phyloP scores from a whole-genome alignment of 2,797 vertebrate genomes.

The Labeo calbasu region DNA sequence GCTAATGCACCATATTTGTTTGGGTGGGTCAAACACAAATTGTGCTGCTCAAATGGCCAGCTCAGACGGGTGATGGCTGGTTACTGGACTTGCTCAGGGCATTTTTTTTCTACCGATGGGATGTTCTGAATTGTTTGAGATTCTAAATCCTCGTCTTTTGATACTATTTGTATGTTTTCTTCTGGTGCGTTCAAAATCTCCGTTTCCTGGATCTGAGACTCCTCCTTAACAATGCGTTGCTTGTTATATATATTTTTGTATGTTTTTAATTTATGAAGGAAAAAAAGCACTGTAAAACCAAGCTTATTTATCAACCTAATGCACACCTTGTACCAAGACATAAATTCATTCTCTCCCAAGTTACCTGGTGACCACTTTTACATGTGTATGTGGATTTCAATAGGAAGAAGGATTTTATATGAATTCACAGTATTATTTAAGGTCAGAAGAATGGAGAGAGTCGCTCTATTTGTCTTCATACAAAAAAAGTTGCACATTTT shows the following conservation, averaged over 20 bases:
- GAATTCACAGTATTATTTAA: conserved; percentile 71
- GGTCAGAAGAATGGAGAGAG: conserved; percentile 61
- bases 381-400: conserved; percentile 54
- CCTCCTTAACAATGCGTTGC: conserved; percentile 65
- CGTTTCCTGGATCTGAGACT: conserved; percentile 58
- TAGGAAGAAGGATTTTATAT: conserved; percentile 72
- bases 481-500: conserved; percentile 37
- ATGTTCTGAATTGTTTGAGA: conserved; percentile 16
- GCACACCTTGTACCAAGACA: conserved; percentile 66
- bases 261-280: conserved; percentile 76
- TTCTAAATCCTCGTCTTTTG: conserved; percentile 16
- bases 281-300: conserved; percentile 81
- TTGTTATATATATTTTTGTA: conserved; percentile 70
- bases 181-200: conserved; percentile 55
- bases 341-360: conserved; percentile 64
- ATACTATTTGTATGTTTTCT: conserved; percentile 45
- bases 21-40: neutral
- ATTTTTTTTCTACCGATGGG: conserved; percentile 18
- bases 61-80: neutral
- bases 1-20: neutral
- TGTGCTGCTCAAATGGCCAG: conserved; percentile 35
- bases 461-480: conserved; percentile 58
- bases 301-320: conserved; percentile 74
- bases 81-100: conserved; percentile 41
- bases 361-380: conserved; percentile 60